These are phyloP conservation scores for Thermophis baileyi DNA, from an alignment of 2,113 vertebrate genomes.

Conservation along the genomic window DNA sequence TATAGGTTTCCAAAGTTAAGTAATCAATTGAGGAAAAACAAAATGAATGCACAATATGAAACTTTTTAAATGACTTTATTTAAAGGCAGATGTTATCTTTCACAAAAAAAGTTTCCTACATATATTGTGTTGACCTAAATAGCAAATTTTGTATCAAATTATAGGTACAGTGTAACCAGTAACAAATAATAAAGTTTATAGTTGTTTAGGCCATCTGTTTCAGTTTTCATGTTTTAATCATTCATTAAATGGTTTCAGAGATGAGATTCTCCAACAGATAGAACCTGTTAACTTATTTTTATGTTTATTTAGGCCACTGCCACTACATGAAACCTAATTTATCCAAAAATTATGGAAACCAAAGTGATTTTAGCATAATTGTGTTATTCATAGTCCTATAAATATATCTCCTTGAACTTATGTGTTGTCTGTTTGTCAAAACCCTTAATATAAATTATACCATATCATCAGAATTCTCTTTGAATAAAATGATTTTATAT, in stretches of 20 bases:
- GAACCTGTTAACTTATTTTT: slow-evolving; percentile 47
- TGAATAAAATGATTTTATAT: neutral
- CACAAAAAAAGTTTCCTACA: neutral
- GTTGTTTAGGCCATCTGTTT: slow-evolving; percentile 60
- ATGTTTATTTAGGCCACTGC: neutral
- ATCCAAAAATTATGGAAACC: neutral
- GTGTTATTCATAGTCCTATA: neutral
- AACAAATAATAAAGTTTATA: slow-evolving; percentile 40
- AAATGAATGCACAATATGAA: neutral
- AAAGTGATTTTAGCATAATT: neutral
- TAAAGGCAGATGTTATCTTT: slow-evolving; percentile 11
- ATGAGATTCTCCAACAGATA: slow-evolving; percentile 11
- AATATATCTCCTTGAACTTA: neutral
- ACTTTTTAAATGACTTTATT: neutral
- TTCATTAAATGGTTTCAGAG: slow-evolving; percentile 40
- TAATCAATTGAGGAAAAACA: neutral
- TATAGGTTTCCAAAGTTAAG: neutral
- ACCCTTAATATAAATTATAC: neutral
- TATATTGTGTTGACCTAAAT: slow-evolving; percentile 19
- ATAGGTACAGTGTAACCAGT: slow-evolving; percentile 42
- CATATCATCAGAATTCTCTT: no score
- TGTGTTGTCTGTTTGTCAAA: neutral
- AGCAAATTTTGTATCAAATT: slow-evolving; percentile 22
- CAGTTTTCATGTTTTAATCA: slow-evolving; percentile 56
- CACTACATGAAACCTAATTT: neutral